Percentiles rank a stretch among this genome's conserved stretches.
These are phyloP conservation scores for Amphiprion ocellaris DNA, from an alignment of 2,113 vertebrate species.

Conservation along the genomic window DNA sequence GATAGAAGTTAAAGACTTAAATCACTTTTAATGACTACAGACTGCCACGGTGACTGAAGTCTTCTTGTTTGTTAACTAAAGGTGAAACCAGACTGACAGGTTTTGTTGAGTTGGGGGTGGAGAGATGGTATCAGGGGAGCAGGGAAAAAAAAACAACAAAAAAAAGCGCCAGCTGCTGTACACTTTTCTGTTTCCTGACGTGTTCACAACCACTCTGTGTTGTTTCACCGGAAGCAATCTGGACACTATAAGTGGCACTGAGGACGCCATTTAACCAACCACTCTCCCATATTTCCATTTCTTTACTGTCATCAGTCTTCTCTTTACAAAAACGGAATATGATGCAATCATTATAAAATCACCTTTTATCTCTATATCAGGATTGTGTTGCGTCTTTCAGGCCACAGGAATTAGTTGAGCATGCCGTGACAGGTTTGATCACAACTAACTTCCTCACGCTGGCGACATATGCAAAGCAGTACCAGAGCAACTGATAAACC, in stretches of 20 bases:
- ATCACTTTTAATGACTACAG: slow-evolving; percentile 16
- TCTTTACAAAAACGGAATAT: neutral
- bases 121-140: slow-evolving; percentile 32
- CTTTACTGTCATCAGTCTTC: too few relatives aligned
- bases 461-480: slow-evolving; percentile 14
- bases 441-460: neutral
- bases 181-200: slow-evolving; percentile 35
- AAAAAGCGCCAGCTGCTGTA: neutral
- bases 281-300: too few relatives aligned
- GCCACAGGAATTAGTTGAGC: slow-evolving; percentile 30
- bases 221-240: neutral
- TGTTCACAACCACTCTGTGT: neutral
- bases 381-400: slow-evolving; percentile 1
- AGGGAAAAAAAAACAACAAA: slow-evolving; percentile 25
- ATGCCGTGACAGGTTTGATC: slow-evolving; percentile 54
- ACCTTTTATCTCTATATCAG: slow-evolving; percentile 32
- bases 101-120: slow-evolving; percentile 73
- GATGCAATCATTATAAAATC: neutral
- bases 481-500: neutral
- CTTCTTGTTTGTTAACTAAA: slow-evolving; percentile 54
- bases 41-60: neutral
- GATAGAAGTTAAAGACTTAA: neutral
- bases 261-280: neutral
- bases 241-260: neutral
- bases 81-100: slow-evolving; percentile 80